Evolutionary conservation across 2,797 vertebrate genomes (phyloP), one percentile per base, ranked within the genome.

Genomic region (Melopsittacus undulatus): DNA sequence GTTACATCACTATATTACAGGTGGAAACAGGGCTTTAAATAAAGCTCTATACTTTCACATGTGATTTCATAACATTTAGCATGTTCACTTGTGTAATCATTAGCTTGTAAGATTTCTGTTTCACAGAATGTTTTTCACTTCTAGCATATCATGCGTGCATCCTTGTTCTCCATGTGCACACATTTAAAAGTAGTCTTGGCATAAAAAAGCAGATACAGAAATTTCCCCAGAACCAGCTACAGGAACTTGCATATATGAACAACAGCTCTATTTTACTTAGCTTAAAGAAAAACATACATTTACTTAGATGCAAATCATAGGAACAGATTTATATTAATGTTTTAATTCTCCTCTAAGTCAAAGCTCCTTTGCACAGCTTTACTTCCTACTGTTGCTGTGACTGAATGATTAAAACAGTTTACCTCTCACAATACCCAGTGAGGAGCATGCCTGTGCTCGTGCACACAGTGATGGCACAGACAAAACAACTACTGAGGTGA

Each of bases 351-450:
- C 48, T 83, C 45, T 87, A 80, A 90, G 89, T 69, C 69, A 85
- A 96, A 96, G 89, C 90, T 77, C 73, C 91, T 93, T 95, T 92
- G 62, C 51, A 61, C 77, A 79, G 91, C 78, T 90, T 94, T 96
- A 15, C 40, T 78, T 87, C 82, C 87, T 49, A 8, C 49, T 83
- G 22, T 38, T 86, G 77, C 74, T 92, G 51, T 24, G 59, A 27
- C 8, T 51, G 61, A 70, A 27, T 15, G 48, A 62, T 63, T 52
- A 20, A 51, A 95, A 73, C 40, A 10, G 34, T 83, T 92, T 61
- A 7, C 75, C 64, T 87, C 78, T 54, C 36, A 1, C 49, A 12
- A 2, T 2, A 63, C 1, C 2, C 54, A 46, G n/a, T 0, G 30
- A 27, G 36, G 36, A 45, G 81, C 7, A 6, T 54, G 56, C 57